These are phyloP conservation scores for Melitaea cinxia DNA, from an alignment of 1,140 invertebrate genomes.

Conservation along the genomic window DNA sequence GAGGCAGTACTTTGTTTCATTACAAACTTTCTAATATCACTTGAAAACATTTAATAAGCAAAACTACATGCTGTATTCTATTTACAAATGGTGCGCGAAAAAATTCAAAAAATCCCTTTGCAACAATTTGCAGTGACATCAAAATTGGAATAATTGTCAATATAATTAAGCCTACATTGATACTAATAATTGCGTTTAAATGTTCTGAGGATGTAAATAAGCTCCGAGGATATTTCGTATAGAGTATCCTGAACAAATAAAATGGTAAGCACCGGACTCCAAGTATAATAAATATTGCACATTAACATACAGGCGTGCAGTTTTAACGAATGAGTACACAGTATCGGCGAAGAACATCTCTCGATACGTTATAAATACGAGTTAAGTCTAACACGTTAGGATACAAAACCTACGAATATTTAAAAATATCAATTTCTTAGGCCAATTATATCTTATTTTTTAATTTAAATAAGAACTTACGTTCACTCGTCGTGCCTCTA, in stretches of 20 bases:
- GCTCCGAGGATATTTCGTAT: slow-evolving; percentile 10
- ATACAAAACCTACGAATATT: slow-evolving; percentile 72
- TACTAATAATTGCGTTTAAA: slow-evolving; percentile 38
- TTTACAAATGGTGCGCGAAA: slow-evolving; percentile 53
- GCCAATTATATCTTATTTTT: slow-evolving; percentile 63
- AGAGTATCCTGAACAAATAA: slow-evolving; percentile 9
- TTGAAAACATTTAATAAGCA: slow-evolving; percentile 45
- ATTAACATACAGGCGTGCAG: slow-evolving; percentile 35
- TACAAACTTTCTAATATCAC: slow-evolving; percentile 61
- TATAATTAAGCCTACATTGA: slow-evolving; percentile 36
- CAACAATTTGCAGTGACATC: slow-evolving; percentile 10
- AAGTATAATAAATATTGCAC: slow-evolving; percentile 40
- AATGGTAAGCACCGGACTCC: slow-evolving; percentile 27
- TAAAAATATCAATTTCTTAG: slow-evolving; percentile 73
- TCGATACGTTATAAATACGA: slow-evolving; percentile 35
- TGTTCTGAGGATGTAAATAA: slow-evolving; percentile 43
- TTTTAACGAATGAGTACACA: slow-evolving; percentile 32
- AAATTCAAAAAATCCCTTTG: slow-evolving; percentile 9
- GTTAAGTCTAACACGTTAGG: slow-evolving; percentile 56
- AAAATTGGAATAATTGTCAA: slow-evolving; percentile 28
- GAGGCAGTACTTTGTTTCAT: slow-evolving; percentile 44
- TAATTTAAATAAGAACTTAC: slow-evolving; percentile 48
- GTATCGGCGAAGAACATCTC: slow-evolving; percentile 17
- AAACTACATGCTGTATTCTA: slow-evolving; percentile 51
- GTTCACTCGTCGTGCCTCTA: slow-evolving; percentile 44